These are phyloP conservation scores for Romanogobio albipinnatus DNA, from an alignment of 2,113 vertebrate species.

Conservation along the genomic window DNA sequence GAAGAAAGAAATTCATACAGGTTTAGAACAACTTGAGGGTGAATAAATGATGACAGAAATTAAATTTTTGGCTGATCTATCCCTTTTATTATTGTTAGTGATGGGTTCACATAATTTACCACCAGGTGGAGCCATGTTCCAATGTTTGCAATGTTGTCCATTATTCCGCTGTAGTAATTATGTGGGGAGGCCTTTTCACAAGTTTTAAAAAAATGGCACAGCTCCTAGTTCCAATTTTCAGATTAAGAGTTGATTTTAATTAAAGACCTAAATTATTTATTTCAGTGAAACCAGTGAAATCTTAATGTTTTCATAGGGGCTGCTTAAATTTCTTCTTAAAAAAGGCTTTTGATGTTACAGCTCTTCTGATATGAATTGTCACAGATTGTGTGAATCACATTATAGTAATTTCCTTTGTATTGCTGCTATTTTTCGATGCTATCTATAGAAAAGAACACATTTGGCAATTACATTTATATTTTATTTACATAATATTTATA, in stretches of 20 bases:
- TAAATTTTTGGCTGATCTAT: too few species aligned
- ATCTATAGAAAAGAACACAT: neutral
- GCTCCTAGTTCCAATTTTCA: neutral
- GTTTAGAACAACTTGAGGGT: too few species aligned
- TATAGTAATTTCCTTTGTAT: neutral
- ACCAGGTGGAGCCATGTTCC: slow-evolving; percentile 1
- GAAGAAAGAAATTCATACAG: too few species aligned
- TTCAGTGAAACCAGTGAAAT: too few species aligned
- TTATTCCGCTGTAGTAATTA: neutral
- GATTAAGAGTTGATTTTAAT: neutral
- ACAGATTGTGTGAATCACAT: neutral
- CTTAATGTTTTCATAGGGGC: neutral
- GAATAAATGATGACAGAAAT: neutral
- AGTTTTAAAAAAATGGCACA: neutral
- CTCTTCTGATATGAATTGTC: neutral
- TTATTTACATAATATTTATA: neutral
- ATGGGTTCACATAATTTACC: neutral
- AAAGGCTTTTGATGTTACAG: too few species aligned
- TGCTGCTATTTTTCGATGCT: neutral
- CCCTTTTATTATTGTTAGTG: neutral
- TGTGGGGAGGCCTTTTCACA: neutral
- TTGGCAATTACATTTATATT: neutral
- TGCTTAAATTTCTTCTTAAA: neutral
- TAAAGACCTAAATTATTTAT: neutral
- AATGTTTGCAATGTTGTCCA: neutral